Evolutionary conservation across 2,113 vertebrate species (phyloP).

Genomic region (western clawed frog (Xenopus tropicalis)): UCB_Xtro_10.0 CM004447.2:29770501-29771000

Average conservation of each 20-base stretch:
- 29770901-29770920: conserved; percentile 1
- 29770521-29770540: too few relatives aligned
- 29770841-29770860: conserved; percentile 36
- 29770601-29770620: too few relatives aligned
- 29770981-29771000: conserved; percentile 2
- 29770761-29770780: conserved; percentile 31
- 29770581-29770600: too few relatives aligned
- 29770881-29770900: not conserved
- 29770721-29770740: conserved; percentile 23
- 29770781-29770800: conserved; percentile 43
- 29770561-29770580: too few relatives aligned
- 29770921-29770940: not conserved
- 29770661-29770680: conserved; percentile 21
- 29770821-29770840: conserved; percentile 21
- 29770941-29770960: too few relatives aligned
- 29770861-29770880: conserved; percentile 32
- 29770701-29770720: conserved; percentile 33
- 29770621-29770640: not conserved
- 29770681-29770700: conserved; percentile 40
- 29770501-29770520: too few relatives aligned
- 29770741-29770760: conserved; percentile 39
- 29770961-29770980: not conserved
- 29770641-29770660: conserved; percentile 8
- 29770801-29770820: conserved; percentile 32
- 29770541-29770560: too few relatives aligned